Evolutionary conservation across 53 echinoderm and acorn worm species (phyloP), one percentile per base, ranked within the genome.

Genomic region (Hippasteria phrygiana): DNA sequence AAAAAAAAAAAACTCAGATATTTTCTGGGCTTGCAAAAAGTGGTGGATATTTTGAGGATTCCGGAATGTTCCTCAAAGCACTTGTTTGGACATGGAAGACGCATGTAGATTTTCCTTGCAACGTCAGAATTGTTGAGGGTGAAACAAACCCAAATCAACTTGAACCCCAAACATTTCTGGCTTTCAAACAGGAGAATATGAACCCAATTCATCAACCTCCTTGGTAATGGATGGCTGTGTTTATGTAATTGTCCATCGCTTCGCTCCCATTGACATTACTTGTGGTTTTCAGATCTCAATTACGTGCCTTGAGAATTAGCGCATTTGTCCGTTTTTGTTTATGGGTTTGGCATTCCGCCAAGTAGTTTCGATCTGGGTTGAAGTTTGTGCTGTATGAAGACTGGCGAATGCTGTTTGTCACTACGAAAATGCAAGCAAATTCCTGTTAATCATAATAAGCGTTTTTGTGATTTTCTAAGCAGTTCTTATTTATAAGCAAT

Each of bases 181-280:
- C 9, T 42, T 4, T 18, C 18, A 71, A 20, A 46, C 10, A 20
- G 35, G 11, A 27, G 29, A 11, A 31, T 43, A 8, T 22, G n/a
- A 46, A 43, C 43, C 43, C 43, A 26, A 74, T 45, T 45, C 74
- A 10, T 31, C 43, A 74, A 13, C 74, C 31, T 74, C 47, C 13
- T 74, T 74, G 47, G 47, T 26, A 45, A 38, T 29, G 47, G 46
- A 74, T 74, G 46, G 46, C 43, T n/a, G 43, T 74, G 74, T 74
- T 74, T 74, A 74, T 74, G 74, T 74, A n/a, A 43, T 46, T 46
- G 26, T 24, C 59, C n/a, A 20, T 59, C 8, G 16, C 14, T 22
- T 24, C 26, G 16, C 22, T 22, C 26, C 26, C 8, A 26, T 59
- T 22, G 26, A 59, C n/a, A 26, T 59, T 59, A 59, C 26, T 59